Percentiles rank a stretch among this genome's conserved stretches.
Conservation (phyloP, 2,797 vertebrate genomes). For the Rhincodon typus region DNA sequence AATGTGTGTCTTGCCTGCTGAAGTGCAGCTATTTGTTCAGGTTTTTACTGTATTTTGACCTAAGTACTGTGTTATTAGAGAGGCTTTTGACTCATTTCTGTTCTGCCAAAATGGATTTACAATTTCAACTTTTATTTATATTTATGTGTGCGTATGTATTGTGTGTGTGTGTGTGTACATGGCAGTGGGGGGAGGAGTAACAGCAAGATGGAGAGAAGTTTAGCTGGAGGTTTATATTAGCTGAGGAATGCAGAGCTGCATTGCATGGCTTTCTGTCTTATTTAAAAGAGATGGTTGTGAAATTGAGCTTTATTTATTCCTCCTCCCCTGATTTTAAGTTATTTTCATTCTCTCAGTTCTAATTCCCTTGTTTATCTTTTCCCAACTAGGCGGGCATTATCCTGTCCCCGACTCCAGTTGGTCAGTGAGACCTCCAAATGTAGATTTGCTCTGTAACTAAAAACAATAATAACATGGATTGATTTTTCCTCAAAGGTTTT, state of each 20-base stretch:
- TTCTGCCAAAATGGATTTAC: slow-evolving; percentile 12
- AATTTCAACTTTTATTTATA: background rate
- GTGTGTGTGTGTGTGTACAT: background rate
- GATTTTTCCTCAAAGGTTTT: background rate
- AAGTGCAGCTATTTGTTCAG: background rate
- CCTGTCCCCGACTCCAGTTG: background rate
- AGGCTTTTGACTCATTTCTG: background rate
- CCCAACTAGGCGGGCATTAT: background rate
- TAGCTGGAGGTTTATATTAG: background rate
- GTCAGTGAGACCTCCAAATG: background rate
- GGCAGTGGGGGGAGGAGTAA: background rate
- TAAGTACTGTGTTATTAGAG: background rate
- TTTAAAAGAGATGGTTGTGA: background rate
- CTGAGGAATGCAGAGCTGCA: background rate
- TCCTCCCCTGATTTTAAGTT: background rate
- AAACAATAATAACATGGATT: background rate
- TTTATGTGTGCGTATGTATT: background rate
- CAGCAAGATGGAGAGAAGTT: background rate
- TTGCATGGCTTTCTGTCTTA: background rate
- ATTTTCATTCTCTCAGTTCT: background rate
- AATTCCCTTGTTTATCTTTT: background rate
- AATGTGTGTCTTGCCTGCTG: background rate
- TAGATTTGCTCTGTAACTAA: background rate
- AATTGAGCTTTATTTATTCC: background rate
- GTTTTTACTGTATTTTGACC: background rate